phyloP scores from a whole-genome alignment of 2,888 invertebrate species.

The Conistra vaccinii region DNA sequence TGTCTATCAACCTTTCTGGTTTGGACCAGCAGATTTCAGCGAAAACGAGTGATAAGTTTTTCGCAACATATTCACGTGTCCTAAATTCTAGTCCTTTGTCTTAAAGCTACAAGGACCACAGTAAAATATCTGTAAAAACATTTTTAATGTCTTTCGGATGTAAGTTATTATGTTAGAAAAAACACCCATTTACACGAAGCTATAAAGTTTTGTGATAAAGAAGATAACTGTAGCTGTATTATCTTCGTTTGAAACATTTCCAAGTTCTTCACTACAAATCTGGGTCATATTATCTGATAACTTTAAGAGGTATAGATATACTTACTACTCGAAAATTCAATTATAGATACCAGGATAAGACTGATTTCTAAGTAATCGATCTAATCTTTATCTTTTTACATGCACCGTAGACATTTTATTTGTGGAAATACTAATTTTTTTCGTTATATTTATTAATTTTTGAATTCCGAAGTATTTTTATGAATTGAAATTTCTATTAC shows the following conservation, averaged over 20 bases:
- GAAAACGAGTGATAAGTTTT: neutral
- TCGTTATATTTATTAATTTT: neutral
- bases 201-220: conserved; percentile 20
- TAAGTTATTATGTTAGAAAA: conserved; percentile 30
- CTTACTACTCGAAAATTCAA: conserved; percentile 66
- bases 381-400: conserved; percentile 58
- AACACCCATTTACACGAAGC: conserved; percentile 25
- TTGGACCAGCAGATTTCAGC: neutral
- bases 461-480: neutral
- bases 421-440: neutral
- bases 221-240: conserved; percentile 37
- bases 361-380: conserved; percentile 62
- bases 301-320: conserved; percentile 50
- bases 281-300: conserved; percentile 65
- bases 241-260: conserved; percentile 49
- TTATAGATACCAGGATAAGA: conserved; percentile 62
- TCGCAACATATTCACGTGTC: neutral
- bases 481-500: neutral
- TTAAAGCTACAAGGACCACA: conserved; percentile 2
- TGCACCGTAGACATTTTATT: conserved; percentile 30
- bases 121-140: conserved; percentile 8
- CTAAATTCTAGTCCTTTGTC: neutral
- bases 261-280: conserved; percentile 52
- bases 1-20: neutral
- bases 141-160: neutral